Conservation (phyloP, 2,797 vertebrate genomes). For the Karalla daura region DNA sequence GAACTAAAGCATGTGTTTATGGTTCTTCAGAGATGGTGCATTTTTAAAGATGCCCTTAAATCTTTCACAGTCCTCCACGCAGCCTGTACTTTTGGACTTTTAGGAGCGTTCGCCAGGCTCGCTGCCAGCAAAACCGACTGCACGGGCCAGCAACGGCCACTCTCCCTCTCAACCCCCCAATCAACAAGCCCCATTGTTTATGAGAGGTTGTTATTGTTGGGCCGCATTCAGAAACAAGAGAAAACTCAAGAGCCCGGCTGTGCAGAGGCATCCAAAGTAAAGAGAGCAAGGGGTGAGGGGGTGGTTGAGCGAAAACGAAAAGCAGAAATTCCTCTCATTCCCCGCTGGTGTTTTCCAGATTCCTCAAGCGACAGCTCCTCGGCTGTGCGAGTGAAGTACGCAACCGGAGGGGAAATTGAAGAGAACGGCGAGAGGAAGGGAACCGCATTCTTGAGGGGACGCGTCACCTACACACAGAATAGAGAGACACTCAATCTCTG, state of each 20-base stretch:
- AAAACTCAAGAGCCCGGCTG: slow-evolving; percentile 87
- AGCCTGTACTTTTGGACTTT: slow-evolving; percentile 69
- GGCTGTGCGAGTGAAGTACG: slow-evolving; percentile 73
- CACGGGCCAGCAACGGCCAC: slow-evolving; percentile 76
- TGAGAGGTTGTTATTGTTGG: slow-evolving; percentile 97
- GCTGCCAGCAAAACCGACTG: slow-evolving; percentile 62
- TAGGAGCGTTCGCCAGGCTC: slow-evolving; percentile 40
- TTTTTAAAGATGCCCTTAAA: slow-evolving; percentile 72
- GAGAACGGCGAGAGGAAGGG: slow-evolving; percentile 74
- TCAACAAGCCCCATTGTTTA: slow-evolving; percentile 98
- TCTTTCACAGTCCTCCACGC: slow-evolving; percentile 56
- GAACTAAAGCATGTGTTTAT: slow-evolving; percentile 77
- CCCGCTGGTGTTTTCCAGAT: slow-evolving; percentile 86
- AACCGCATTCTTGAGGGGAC: slow-evolving; percentile 80
- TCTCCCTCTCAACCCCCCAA: slow-evolving; percentile 80
- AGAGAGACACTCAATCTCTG: slow-evolving; percentile 65
- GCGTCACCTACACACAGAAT: slow-evolving; percentile 73
- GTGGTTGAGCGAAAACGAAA: slow-evolving; percentile 78
- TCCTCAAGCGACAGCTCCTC: slow-evolving; percentile 78
- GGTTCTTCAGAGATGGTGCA: slow-evolving; percentile 69
- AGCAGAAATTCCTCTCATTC: slow-evolving; percentile 86
- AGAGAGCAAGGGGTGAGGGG: slow-evolving; percentile 72
- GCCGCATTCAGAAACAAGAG: slow-evolving; percentile 92
- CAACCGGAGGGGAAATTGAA: slow-evolving; percentile 76
- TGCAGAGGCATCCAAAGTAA: slow-evolving; percentile 85